Conservation (phyloP, 2,797 vertebrate species). For the Bradypodion ventrale region DNA sequence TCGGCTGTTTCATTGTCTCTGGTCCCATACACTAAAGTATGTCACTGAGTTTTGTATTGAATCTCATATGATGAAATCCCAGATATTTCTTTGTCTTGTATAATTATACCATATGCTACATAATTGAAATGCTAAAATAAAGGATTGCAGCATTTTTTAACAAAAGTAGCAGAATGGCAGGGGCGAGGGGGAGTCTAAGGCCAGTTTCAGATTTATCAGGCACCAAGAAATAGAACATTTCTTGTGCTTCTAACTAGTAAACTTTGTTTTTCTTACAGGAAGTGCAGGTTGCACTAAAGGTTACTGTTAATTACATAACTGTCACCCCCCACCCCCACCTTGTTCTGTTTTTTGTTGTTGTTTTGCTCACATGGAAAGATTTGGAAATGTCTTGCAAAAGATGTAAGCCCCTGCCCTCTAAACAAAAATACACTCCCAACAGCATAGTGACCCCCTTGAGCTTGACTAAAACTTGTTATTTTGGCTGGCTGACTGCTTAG, state of each 20-base stretch:
- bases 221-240: background rate
- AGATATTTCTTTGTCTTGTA: background rate
- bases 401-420: background rate
- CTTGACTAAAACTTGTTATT: background rate
- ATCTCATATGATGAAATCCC: background rate
- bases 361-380: background rate
- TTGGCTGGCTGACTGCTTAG: background rate
- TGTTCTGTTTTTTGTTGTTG: no score
- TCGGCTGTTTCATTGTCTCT: no score
- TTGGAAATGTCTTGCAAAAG: background rate
- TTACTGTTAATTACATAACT: background rate
- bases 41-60: background rate
- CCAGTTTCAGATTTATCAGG: background rate
- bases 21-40: no score
- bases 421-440: background rate
- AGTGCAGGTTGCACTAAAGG: background rate
- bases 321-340: background rate
- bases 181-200: background rate
- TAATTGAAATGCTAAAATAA: no score
- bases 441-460: background rate
- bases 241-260: background rate
- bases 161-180: background rate
- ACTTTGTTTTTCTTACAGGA: background rate
- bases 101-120: background rate
- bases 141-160: background rate